Evolutionary conservation across 2,113 vertebrate species (phyloP).

Genomic region (Cephalopholis sonnerati): DNA sequence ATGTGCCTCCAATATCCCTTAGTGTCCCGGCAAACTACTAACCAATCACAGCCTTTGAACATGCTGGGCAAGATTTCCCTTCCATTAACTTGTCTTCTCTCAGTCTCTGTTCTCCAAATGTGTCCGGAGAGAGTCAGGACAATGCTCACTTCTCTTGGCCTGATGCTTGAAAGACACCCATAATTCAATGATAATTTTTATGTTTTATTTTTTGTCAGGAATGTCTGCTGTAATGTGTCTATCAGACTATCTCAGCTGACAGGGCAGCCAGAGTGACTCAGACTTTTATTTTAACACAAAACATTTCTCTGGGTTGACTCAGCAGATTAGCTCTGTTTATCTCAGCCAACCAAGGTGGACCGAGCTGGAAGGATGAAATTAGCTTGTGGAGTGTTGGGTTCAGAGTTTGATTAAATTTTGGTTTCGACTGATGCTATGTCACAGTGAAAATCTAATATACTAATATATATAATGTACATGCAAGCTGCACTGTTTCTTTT

Average conservation of each 20-base stretch:
- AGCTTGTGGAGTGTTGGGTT: no score
- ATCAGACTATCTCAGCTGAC: neutral
- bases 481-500: no score
- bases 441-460: no score
- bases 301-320: neutral
- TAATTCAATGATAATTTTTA: neutral
- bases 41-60: neutral
- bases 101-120: constrained; percentile 1
- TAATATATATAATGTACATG: no score
- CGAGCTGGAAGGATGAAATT: neutral
- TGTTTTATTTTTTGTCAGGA: neutral
- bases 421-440: no score
- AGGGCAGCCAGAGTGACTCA: neutral
- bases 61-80: neutral
- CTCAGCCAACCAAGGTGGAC: neutral
- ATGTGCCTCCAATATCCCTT: neutral
- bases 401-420: no score
- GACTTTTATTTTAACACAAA: neutral
- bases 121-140: neutral
- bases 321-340: neutral
- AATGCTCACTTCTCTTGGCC: neutral
- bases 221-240: neutral
- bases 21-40: neutral
- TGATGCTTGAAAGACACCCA: neutral
- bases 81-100: neutral